Conservation (phyloP, 2,797 vertebrate genomes). For the Falco berigora region DNA sequence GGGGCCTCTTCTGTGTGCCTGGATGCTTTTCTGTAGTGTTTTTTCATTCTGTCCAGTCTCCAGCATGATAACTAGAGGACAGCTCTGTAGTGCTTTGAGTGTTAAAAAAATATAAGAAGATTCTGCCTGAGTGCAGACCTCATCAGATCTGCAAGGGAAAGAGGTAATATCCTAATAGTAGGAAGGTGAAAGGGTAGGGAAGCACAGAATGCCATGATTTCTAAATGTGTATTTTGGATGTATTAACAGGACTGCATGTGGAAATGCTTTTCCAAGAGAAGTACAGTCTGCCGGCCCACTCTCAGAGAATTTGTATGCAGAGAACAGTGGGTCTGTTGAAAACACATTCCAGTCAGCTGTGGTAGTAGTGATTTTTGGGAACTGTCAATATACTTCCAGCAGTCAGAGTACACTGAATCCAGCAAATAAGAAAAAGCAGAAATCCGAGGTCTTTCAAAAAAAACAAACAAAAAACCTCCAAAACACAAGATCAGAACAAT, state of each 20-base stretch:
- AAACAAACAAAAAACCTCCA: not conserved
- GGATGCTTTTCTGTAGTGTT: not conserved
- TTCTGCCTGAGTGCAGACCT: not conserved
- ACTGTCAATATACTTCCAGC: not conserved
- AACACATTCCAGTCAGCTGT: not conserved
- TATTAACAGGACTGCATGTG: not conserved
- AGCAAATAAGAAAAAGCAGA: not conserved
- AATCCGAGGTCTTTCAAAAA: not conserved
- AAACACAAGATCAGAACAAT: not conserved
- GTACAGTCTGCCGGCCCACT: not conserved
- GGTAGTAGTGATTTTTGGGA: not conserved
- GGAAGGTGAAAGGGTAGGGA: not conserved
- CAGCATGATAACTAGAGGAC: not conserved
- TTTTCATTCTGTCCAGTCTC: not conserved
- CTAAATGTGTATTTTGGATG: not conserved
- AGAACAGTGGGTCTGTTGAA: not conserved
- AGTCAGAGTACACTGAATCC: not conserved
- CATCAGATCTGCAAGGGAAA: not conserved
- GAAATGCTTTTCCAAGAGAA: slow-evolving; percentile 15
- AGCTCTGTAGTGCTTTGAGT: not conserved
- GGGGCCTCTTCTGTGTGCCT: not conserved
- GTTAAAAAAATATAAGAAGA: not conserved
- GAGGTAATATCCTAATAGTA: not conserved
- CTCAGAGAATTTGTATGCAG: not conserved
- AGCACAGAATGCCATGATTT: not conserved